These are phyloP conservation scores for Geodia barretti DNA, from an alignment of 37 sponge, comb jelly and placozoan genomes.

Conservation along the genomic window DNA sequence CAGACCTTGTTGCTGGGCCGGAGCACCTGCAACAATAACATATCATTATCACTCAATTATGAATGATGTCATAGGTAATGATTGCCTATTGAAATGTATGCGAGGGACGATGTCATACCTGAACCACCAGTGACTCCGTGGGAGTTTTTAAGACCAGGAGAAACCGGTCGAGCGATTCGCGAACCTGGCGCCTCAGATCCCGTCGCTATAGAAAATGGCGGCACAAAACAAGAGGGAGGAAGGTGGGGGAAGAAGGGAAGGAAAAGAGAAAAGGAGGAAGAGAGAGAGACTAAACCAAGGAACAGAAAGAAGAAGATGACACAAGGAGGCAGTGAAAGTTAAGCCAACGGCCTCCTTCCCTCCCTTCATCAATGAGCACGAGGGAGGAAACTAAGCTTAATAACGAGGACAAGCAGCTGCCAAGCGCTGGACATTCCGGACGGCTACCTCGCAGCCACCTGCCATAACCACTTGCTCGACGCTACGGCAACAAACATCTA, in stretches of 20 bases:
- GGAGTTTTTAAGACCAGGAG: conserved; percentile 34
- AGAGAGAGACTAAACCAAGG: not conserved
- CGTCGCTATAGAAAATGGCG: not conserved
- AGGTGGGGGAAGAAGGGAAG: not conserved
- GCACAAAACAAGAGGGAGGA: not conserved
- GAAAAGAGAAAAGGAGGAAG: not conserved
- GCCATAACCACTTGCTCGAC: too few species aligned
- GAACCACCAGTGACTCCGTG: not conserved
- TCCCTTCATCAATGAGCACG: too few species aligned
- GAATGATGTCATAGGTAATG: not conserved
- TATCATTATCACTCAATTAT: too few species aligned
- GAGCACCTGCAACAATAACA: not conserved
- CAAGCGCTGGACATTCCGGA: too few species aligned
- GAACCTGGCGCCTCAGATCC: conserved; percentile 7
- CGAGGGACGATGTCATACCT: not conserved
- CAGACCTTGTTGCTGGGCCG: too few species aligned
- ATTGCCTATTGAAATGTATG: not conserved
- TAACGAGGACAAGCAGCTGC: not conserved
- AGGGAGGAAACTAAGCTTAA: not conserved
- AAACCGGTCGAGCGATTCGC: conserved; percentile 40
- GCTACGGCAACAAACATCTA: too few species aligned
- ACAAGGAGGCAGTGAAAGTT: not conserved
- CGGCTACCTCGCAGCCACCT: too few species aligned
- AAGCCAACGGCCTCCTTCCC: too few species aligned
- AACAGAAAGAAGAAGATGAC: not conserved